Evolutionary conservation across 1,140 invertebrate species (phyloP), one percentile per base, ranked within the genome.

Genomic region (Venustaconcha ellipsiformis): DNA sequence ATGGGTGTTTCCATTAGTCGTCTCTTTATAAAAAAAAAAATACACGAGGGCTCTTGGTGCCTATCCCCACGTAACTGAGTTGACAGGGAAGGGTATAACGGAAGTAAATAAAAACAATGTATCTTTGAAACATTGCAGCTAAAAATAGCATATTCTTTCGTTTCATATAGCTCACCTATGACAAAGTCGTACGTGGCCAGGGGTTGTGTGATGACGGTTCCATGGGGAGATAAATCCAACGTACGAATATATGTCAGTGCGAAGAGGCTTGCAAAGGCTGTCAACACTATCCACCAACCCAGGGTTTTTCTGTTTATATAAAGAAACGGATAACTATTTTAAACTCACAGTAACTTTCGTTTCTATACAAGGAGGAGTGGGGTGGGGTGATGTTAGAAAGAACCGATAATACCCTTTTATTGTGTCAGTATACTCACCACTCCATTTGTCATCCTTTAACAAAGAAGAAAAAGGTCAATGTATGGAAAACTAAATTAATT

Each of bases 131-230:
- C 15, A 30, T 30, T 6, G 15, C 26, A 37, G 26, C 17, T 17
- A 68, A 30, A 30, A 55, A 68, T 56, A 5, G 14, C 30, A 15
- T 26, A 68, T 55, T 57, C 1, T n/a, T 30, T 17, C 1, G 12
- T 17, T 18, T 17, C n/a, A 20, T 66, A 30, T 23, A 66, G 30
- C 64, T 20, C 37, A 76, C 74, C 68, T 30, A 76, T 70, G 23
- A 76, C 68, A 62, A 70, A 76, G 57, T 76, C 74, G 59, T 76
- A 76, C 1, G 74, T 76, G n/a, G 74, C 74, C 57, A 70, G 70
- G 14, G 57, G 59, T 56, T 67, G 65, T 12, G 20, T 69, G 60
- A 63, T 59, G n/a, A 76, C 67, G 55, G 56, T 58, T 37, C 74
- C 74, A 55, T 63, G 65, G 12, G 74, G 74, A 70, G 74, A 76